Percentiles rank a stretch among this genome's conserved stretches.
phyloP scores from a whole-genome alignment of 2,888 invertebrate species.

The Ligdia adustata region DNA sequence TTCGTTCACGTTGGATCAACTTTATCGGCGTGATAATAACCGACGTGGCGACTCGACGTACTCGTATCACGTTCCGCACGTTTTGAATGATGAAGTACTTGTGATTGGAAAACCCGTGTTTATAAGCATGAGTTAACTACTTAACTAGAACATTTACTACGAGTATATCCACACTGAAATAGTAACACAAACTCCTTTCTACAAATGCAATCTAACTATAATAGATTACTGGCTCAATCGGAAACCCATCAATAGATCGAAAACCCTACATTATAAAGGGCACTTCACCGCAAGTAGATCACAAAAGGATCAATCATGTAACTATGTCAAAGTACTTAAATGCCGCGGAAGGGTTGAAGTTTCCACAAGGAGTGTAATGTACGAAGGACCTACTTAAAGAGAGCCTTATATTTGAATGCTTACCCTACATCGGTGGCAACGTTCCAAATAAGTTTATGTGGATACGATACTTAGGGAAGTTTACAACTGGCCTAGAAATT shows the following conservation, averaged over 20 bases:
- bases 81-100: no score
- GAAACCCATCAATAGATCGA: neutral
- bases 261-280: conserved; percentile 1
- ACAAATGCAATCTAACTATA: no score
- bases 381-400: conserved; percentile 23
- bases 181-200: no score
- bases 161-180: no score
- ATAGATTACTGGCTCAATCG: no score
- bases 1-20: no score
- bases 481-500: neutral
- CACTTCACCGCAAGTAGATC: neutral
- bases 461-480: neutral
- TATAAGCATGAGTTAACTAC: no score
- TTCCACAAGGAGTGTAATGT: conserved; percentile 25
- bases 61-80: no score
- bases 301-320: conserved; percentile 9
- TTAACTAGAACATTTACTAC: no score
- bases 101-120: no score
- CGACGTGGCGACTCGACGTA: no score
- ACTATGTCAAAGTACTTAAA: conserved; percentile 26
- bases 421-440: conserved; percentile 27
- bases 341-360: conserved; percentile 8
- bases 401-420: conserved; percentile 23
- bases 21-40: no score
- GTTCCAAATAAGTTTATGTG: conserved; percentile 1